Conservation (phyloP, 2,888 invertebrate species). For the Dolomedes plantarius region DNA sequence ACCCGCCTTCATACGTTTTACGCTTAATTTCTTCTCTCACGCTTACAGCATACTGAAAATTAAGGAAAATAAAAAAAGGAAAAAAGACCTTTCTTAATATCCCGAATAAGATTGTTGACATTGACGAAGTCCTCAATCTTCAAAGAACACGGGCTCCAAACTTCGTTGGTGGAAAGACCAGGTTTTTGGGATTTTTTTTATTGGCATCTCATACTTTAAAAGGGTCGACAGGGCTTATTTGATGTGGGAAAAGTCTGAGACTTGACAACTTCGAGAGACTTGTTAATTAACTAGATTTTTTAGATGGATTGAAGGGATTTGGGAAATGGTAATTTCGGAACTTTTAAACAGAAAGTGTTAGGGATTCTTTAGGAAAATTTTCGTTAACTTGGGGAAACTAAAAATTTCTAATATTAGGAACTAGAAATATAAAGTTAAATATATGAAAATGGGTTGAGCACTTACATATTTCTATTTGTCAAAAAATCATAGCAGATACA, state of each 20-base stretch:
- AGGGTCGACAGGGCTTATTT: conserved; percentile 16
- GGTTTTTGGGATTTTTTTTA: conserved; percentile 25
- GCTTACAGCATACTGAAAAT: conserved; percentile 34
- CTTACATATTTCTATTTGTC: too few relatives aligned
- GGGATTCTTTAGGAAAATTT: too few relatives aligned
- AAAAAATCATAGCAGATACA: too few relatives aligned
- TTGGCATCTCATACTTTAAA: conserved; percentile 2
- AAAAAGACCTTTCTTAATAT: conserved; percentile 39
- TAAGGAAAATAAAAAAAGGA: conserved; percentile 25
- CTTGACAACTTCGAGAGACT: conserved; percentile 46
- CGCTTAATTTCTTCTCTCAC: conserved; percentile 56
- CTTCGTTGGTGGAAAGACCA: conserved; percentile 19
- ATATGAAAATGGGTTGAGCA: too few relatives aligned
- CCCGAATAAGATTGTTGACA: conserved; percentile 60
- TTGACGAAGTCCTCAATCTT: conserved; percentile 47
- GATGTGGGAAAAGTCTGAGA: conserved; percentile 29
- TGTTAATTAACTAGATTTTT: conserved; percentile 49
- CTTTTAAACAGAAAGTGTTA: not conserved
- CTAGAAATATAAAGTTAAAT: too few relatives aligned
- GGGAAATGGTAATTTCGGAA: not conserved
- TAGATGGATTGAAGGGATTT: not conserved
- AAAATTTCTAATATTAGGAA: too few relatives aligned
- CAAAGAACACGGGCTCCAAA: conserved; percentile 12
- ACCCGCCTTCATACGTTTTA: conserved; percentile 29
- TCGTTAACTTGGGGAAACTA: too few relatives aligned